Evolutionary conservation across 2,797 vertebrate genomes (phyloP).

Genomic region (Parambassis ranga): DNA sequence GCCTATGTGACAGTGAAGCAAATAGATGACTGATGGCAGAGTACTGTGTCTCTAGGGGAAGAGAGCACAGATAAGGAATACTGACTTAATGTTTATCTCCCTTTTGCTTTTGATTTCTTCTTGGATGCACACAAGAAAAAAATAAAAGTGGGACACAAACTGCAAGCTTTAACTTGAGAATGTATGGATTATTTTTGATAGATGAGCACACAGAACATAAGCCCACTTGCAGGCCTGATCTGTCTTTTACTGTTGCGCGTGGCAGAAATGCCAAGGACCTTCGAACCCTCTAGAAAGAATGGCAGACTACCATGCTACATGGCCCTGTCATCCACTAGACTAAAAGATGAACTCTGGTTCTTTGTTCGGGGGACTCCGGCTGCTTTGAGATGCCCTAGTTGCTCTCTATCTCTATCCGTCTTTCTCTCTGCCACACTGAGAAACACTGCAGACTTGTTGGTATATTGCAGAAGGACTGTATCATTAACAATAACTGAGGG

Average conservation of each 20-base stretch:
- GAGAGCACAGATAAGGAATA: conserved; percentile 17
- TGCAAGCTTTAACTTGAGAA: neutral
- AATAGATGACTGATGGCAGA: conserved; percentile 74
- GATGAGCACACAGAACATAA: neutral
- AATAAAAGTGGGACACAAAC: neutral
- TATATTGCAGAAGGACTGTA: conserved; percentile 43
- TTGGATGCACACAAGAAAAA: neutral
- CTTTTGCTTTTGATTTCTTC: conserved; percentile 9
- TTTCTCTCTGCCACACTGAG: conserved; percentile 15
- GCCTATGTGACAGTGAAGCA: conserved; percentile 72
- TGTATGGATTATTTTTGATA: conserved; percentile 6
- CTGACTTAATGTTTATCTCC: conserved; percentile 25
- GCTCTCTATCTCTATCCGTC: conserved; percentile 19
- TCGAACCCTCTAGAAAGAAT: conserved; percentile 28
- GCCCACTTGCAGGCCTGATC: neutral
- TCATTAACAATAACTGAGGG: conserved; percentile 55
- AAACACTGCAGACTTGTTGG: conserved; percentile 18
- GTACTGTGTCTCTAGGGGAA: conserved; percentile 47
- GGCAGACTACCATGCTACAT: neutral
- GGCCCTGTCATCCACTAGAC: conserved; percentile 38
- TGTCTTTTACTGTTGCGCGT: conserved; percentile 5
- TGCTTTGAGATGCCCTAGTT: conserved; percentile 47
- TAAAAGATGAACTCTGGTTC: conserved; percentile 33
- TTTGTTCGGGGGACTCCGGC: conserved; percentile 44
- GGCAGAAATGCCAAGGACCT: conserved; percentile 48